Evolutionary conservation across 2,113 vertebrate species (phyloP).

Genomic region (Macquaria australasica): DNA sequence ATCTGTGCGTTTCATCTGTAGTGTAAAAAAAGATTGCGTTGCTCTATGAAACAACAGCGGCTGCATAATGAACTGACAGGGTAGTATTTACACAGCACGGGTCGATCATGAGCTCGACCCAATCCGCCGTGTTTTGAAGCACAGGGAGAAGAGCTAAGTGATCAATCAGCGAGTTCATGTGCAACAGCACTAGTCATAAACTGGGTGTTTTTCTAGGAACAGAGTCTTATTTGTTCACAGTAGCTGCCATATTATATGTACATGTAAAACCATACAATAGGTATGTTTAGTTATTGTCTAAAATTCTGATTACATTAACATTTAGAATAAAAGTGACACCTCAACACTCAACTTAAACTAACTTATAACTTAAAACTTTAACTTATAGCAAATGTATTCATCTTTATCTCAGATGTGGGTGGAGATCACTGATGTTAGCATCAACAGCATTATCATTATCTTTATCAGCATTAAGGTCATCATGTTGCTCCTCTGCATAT

Average conservation of each 20-base stretch:
- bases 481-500: not conserved
- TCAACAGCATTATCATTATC: not conserved
- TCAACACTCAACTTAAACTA: not conserved
- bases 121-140: conserved; percentile 8
- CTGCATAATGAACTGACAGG: conserved; percentile 54
- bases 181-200: not conserved
- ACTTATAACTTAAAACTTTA: not conserved
- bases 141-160: conserved; percentile 11
- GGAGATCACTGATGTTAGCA: not conserved
- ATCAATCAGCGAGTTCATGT: conserved; percentile 5
- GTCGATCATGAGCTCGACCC: conserved; percentile 8
- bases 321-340: not conserved
- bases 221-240: not conserved
- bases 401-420: not conserved
- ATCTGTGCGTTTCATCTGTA: conserved; percentile 31
- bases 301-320: not conserved
- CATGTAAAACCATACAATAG: not conserved
- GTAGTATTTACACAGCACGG: conserved; percentile 25
- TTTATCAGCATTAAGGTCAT: not conserved
- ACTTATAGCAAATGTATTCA: not conserved
- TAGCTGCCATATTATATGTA: not conserved
- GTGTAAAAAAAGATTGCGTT: not conserved
- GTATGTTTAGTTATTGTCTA: not conserved
- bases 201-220: not conserved
- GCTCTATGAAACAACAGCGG: conserved; percentile 48